Evolutionary conservation across 2,888 invertebrate species (phyloP).

Genomic region (Pogonocherus hispidulus): DNA sequence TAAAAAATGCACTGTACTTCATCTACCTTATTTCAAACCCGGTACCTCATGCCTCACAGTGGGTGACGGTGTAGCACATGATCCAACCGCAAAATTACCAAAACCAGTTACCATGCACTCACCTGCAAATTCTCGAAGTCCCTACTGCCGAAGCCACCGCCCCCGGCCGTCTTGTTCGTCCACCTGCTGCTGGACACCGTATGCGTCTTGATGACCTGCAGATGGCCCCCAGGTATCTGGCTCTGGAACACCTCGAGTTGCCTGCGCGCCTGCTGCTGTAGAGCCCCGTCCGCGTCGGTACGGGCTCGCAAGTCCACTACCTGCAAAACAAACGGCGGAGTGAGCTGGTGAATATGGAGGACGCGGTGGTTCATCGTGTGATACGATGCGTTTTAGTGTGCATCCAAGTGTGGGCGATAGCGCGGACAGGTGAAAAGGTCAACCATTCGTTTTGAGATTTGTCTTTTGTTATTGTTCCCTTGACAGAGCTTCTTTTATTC

Average conservation of each 20-base stretch:
- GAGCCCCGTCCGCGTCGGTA: conserved; percentile 70
- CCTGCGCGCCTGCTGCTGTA: conserved; percentile 71
- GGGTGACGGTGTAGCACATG: neutral
- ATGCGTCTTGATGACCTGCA: conserved; percentile 81
- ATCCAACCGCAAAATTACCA: neutral
- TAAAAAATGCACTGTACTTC: too few relatives aligned
- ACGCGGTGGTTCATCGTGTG: conserved; percentile 7
- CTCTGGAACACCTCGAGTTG: conserved; percentile 80
- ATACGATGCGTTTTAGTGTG: neutral
- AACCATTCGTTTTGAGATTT: neutral
- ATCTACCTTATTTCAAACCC: too few relatives aligned
- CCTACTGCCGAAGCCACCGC: conserved; percentile 32
- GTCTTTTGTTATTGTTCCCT: too few relatives aligned
- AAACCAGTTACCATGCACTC: conserved; percentile 28
- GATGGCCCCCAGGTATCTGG: conserved; percentile 76
- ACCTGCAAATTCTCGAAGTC: conserved; percentile 67
- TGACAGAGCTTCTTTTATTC: too few relatives aligned
- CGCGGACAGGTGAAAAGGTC: neutral
- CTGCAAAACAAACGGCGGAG: conserved; percentile 60
- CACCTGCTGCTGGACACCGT: conserved; percentile 65
- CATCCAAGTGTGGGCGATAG: neutral
- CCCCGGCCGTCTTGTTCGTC: conserved; percentile 42
- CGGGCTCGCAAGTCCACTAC: conserved; percentile 72
- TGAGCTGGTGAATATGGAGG: neutral
- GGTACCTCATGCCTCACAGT: too few relatives aligned